phyloP scores from a whole-genome alignment of 1,140 invertebrate genomes.

The Anoplophora glabripennis region DNA sequence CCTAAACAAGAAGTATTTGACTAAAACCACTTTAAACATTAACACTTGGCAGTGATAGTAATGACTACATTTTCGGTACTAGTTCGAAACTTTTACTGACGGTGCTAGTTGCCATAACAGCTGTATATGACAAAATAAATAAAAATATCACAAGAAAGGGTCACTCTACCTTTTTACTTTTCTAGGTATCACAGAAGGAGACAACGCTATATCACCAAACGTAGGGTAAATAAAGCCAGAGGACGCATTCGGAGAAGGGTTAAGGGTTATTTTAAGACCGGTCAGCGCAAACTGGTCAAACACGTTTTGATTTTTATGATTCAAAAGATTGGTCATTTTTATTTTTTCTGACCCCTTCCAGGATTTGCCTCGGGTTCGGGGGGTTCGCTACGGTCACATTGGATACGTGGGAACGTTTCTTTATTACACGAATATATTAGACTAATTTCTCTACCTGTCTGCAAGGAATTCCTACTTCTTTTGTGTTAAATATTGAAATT shows the following conservation, averaged over 20 bases:
- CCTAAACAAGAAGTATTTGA: too few relatives aligned
- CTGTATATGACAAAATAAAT: slow-evolving; percentile 4
- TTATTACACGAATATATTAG: neutral
- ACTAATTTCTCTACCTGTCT: neutral
- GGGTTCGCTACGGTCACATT: slow-evolving; percentile 15
- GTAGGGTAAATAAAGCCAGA: slow-evolving; percentile 2
- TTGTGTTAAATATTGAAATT: neutral
- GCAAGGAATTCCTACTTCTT: neutral
- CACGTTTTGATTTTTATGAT: slow-evolving; percentile 29
- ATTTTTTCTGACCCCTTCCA: slow-evolving; percentile 15
- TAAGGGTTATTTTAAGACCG: slow-evolving; percentile 16
- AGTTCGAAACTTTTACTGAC: neutral
- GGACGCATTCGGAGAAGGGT: slow-evolving; percentile 6
- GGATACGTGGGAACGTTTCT: slow-evolving; percentile 13
- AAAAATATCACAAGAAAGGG: slow-evolving; percentile 13
- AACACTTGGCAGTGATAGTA: too few relatives aligned
- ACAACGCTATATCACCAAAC: neutral
- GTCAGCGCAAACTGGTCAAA: slow-evolving; percentile 31
- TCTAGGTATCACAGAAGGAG: neutral
- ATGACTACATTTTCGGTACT: neutral
- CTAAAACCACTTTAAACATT: too few relatives aligned
- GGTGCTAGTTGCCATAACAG: slow-evolving; percentile 5
- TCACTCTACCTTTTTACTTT: slow-evolving; percentile 20
- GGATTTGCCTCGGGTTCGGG: slow-evolving; percentile 2
- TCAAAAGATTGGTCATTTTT: slow-evolving; percentile 20